These are phyloP conservation scores for Cynaeus angustus DNA, from an alignment of 2,888 invertebrate species.

Conservation along the genomic window DNA sequence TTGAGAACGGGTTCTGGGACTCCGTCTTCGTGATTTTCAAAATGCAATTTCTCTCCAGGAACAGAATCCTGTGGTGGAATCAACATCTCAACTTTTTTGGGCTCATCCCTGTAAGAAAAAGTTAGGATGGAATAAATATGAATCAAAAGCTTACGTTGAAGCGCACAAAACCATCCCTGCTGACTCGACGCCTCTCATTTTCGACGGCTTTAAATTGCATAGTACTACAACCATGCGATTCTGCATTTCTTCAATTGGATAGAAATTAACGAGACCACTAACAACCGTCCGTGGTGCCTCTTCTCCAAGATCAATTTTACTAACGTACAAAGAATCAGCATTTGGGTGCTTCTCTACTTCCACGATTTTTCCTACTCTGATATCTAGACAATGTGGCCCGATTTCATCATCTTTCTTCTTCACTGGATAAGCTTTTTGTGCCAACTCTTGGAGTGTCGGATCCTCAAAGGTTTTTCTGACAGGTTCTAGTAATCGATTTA, in stretches of 20 bases:
- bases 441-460: constrained; percentile 85
- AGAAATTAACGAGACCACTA: constrained; percentile 94
- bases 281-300: constrained; percentile 80
- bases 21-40: constrained; percentile 88
- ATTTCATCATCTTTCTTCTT: constrained; percentile 71
- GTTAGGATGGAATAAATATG: too few species aligned
- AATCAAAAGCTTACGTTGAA: constrained; percentile 75
- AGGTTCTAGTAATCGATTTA: constrained; percentile 91
- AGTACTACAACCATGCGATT: constrained; percentile 92
- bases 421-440: constrained; percentile 89
- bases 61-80: constrained; percentile 82
- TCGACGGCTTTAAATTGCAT: constrained; percentile 97
- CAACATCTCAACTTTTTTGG: constrained; percentile 89
- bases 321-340: constrained; percentile 93
- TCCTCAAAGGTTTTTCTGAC: constrained; percentile 89
- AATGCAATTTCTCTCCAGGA: constrained; percentile 88
- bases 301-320: constrained; percentile 93
- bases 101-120: constrained; percentile 76
- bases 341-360: constrained; percentile 91
- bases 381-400: constrained; percentile 85
- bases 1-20: constrained; percentile 90
- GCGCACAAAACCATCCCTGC: constrained; percentile 96
- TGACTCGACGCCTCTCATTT: constrained; percentile 94
- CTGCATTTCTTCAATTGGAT: constrained; percentile 92
- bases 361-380: constrained; percentile 90